These are phyloP conservation scores for Venusia cambrica DNA, from an alignment of 2,888 invertebrate species.

Conservation along the genomic window DNA sequence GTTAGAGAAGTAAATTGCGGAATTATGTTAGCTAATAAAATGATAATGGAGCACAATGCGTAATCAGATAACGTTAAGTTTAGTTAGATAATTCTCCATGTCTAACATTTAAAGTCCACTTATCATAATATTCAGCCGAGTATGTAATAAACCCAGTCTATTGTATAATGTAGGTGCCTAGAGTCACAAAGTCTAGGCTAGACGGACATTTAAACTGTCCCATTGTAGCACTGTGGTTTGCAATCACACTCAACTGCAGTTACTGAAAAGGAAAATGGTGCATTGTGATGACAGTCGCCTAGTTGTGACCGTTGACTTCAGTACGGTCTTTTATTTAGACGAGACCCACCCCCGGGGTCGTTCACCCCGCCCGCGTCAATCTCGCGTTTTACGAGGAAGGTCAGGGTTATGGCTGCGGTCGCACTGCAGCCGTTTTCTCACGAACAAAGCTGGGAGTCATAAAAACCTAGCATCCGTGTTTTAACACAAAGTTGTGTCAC, in stretches of 20 bases:
- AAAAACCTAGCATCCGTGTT: not conserved
- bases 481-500: no score
- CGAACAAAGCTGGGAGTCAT: slow-evolving; percentile 6
- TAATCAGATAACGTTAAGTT: slow-evolving; percentile 10
- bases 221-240: slow-evolving; percentile 1
- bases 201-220: no score
- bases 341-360: slow-evolving; percentile 66
- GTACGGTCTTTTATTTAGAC: slow-evolving; percentile 69
- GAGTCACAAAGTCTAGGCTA: no score
- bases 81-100: slow-evolving; percentile 16
- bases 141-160: no score
- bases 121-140: no score
- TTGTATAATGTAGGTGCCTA: no score
- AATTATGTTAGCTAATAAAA: slow-evolving; percentile 4
- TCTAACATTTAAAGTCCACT: slow-evolving; percentile 10
- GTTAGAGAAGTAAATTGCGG: slow-evolving; percentile 1
- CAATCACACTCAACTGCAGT: slow-evolving; percentile 16
- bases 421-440: slow-evolving; percentile 27
- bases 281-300: slow-evolving; percentile 19
- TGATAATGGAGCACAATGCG: slow-evolving; percentile 3
- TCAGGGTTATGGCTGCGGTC: slow-evolving; percentile 60
- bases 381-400: slow-evolving; percentile 59
- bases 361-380: slow-evolving; percentile 54
- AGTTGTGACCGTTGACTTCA: slow-evolving; percentile 14
- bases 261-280: slow-evolving; percentile 13